Percentiles rank a stretch among this genome's conserved stretches.
These are phyloP conservation scores for Eristalinus aeneus DNA, from an alignment of 2,888 invertebrate species.

Conservation along the genomic window DNA sequence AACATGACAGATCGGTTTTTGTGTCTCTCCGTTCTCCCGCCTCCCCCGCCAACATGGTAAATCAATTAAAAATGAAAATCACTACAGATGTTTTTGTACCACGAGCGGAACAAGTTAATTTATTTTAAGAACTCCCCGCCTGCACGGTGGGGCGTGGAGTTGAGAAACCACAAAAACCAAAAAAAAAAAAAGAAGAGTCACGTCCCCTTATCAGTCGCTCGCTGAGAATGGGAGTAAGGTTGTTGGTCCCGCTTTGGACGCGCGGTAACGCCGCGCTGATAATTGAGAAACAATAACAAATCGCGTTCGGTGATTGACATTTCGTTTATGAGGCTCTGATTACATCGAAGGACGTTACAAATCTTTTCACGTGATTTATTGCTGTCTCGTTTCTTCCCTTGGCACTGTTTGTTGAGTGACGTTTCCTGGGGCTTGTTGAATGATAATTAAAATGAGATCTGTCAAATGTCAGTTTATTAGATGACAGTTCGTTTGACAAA, in stretches of 20 bases:
- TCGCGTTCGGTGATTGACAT: conserved; percentile 50
- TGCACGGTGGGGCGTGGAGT: neutral
- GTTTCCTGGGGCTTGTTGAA: neutral
- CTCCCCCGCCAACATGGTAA: conserved; percentile 47
- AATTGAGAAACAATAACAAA: conserved; percentile 61
- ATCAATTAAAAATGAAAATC: conserved; percentile 67
- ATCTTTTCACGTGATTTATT: neutral
- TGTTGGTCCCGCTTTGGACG: conserved; percentile 18
- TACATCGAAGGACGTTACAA: neutral
- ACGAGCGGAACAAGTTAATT: conserved; percentile 32
- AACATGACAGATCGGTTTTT: conserved; percentile 53
- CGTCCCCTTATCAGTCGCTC: conserved; percentile 31
- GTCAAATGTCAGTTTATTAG: neutral
- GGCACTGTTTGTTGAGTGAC: neutral
- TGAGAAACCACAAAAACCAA: neutral
- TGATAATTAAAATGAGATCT: neutral
- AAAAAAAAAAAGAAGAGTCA: neutral
- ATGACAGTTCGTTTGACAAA: neutral
- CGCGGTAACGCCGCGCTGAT: conserved; percentile 44
- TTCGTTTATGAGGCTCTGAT: conserved; percentile 34
- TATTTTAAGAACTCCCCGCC: conserved; percentile 40
- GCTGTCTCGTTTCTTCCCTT: neutral
- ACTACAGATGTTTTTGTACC: conserved; percentile 20
- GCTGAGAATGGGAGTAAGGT: conserved; percentile 30
- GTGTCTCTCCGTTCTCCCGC: neutral